Evolutionary conservation across 2,888 invertebrate genomes (phyloP).

Genomic region (Sepiola atlantica): DNA sequence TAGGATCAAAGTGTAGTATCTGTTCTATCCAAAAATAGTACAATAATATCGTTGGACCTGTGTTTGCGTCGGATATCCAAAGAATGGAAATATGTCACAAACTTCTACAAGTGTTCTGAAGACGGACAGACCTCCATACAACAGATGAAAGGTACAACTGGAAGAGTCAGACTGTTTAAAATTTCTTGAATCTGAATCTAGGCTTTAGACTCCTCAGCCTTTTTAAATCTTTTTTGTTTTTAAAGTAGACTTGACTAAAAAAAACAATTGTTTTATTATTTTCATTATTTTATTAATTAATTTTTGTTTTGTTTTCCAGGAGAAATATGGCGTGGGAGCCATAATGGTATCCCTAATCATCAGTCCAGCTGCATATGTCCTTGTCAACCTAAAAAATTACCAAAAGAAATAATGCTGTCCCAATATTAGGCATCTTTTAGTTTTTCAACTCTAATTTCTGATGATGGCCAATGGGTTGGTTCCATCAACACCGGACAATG

Average conservation of each 20-base stretch:
- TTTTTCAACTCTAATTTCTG: not conserved
- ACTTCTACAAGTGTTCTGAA: no score
- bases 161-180: no score
- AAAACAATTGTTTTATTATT: not conserved
- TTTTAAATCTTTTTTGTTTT: not conserved
- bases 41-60: no score
- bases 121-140: no score
- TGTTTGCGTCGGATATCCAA: no score
- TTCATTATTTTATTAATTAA: no score
- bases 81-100: no score
- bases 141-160: no score
- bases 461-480: not conserved
- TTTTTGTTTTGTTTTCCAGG: constrained; percentile 51
- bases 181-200: no score
- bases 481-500: constrained; percentile 32
- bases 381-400: constrained; percentile 51
- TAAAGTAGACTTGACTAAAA: not conserved
- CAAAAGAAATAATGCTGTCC: constrained; percentile 48
- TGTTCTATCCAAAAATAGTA: no score
- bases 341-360: constrained; percentile 44
- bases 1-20: no score
- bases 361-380: constrained; percentile 51
- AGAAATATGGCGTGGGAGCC: constrained; percentile 49
- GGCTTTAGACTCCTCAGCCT: no score
- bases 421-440: not conserved